phyloP scores from a whole-genome alignment of 1,140 invertebrate genomes.

The Pachypsylla venusta region DNA sequence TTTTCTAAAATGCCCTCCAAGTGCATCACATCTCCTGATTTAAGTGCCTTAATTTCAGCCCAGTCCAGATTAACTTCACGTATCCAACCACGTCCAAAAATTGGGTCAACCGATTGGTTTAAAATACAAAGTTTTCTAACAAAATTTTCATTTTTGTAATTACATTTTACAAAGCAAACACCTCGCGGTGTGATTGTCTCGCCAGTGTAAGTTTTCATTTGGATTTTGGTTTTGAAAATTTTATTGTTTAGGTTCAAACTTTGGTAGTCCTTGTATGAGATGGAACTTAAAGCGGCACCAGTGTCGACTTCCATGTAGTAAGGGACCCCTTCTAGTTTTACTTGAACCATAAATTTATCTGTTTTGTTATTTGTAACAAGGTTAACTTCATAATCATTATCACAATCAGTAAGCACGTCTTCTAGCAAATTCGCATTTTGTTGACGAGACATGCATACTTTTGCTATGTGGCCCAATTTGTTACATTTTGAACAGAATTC shows the following conservation, averaged over 20 bases:
- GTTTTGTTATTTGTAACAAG: neutral
- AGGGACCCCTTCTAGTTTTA: neutral
- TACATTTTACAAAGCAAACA: neutral
- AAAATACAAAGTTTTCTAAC: neutral
- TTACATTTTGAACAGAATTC: neutral
- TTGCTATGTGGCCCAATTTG: neutral
- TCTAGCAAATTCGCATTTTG: neutral
- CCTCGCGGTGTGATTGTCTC: neutral
- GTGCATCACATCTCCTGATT: neutral
- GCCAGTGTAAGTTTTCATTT: neutral
- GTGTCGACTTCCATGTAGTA: neutral
- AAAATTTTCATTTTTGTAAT: neutral
- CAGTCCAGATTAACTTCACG: neutral
- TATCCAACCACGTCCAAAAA: neutral
- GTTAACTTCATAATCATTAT: neutral
- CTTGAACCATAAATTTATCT: neutral
- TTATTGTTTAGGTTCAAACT: neutral
- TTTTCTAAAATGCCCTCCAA: neutral
- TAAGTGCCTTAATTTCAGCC: neutral
- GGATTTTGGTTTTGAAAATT: neutral
- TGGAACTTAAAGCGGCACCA: neutral
- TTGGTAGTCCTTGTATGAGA: neutral
- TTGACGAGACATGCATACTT: neutral
- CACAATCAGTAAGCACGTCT: neutral
- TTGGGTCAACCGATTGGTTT: neutral